Percentiles rank a stretch among this genome's conserved stretches.
These are phyloP conservation scores for Garrulus glandarius DNA, from an alignment of 2,797 vertebrate genomes.

Conservation along the genomic window DNA sequence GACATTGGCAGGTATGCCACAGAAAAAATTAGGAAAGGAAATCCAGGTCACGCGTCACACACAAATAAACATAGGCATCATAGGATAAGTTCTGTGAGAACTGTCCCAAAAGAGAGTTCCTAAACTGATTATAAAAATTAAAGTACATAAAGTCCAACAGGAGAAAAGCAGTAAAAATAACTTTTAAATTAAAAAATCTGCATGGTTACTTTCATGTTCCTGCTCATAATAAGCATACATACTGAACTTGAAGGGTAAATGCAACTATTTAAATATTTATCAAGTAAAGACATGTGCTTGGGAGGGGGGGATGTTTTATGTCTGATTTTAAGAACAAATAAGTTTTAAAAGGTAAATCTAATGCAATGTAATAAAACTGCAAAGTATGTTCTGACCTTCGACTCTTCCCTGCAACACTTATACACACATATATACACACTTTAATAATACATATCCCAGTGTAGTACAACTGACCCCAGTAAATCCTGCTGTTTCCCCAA, in stretches of 20 bases:
- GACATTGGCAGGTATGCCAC: neutral
- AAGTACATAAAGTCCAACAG: neutral
- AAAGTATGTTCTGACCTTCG: conserved; percentile 57
- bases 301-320: neutral
- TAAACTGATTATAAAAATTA: neutral
- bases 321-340: conserved; percentile 60
- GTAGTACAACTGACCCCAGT: conserved; percentile 56
- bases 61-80: neutral
- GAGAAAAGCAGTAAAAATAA: neutral
- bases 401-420: conserved; percentile 25
- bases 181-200: neutral
- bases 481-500: conserved; percentile 61
- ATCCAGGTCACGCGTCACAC: neutral
- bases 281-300: conserved; percentile 5
- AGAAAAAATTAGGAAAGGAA: neutral
- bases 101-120: neutral
- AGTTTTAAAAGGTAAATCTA: conserved; percentile 64
- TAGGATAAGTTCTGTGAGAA: neutral
- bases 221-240: neutral
- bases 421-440: neutral
- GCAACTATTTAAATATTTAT: conserved; percentile 62
- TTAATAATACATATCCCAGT: conserved; percentile 68
- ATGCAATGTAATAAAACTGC: conserved; percentile 48
- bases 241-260: conserved; percentile 16
- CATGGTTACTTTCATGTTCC: neutral